phyloP scores from a whole-genome alignment of 2,888 invertebrate species.

The Malthinus seriepunctatus region DNA sequence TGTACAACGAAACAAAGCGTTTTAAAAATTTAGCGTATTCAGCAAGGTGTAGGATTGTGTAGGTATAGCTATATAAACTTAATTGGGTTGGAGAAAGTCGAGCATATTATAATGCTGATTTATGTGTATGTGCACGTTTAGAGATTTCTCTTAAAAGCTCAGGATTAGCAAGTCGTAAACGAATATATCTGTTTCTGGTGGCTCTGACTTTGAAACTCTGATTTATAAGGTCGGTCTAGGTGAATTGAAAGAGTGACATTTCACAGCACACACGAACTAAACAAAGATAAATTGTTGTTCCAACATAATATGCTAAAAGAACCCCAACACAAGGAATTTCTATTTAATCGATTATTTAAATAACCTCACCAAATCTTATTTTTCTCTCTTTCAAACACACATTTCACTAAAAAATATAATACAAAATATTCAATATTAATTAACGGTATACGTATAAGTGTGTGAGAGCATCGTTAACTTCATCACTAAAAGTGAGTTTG shows the following conservation, averaged over 20 bases:
- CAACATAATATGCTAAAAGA: constrained; percentile 22
- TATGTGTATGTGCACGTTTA: constrained; percentile 7
- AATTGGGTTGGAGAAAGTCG: constrained; percentile 2
- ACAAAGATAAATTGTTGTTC: constrained; percentile 33
- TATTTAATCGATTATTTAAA: background rate
- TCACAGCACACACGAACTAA: constrained; percentile 21
- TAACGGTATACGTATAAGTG: too few species aligned
- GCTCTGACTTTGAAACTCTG: background rate
- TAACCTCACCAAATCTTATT: too few species aligned
- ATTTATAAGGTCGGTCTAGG: constrained; percentile 27
- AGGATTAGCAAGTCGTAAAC: constrained; percentile 15
- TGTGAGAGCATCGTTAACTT: too few species aligned
- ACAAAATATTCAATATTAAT: too few species aligned
- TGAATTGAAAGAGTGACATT: constrained; percentile 30
- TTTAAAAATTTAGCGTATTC: constrained; percentile 4
- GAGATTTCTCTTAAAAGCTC: constrained; percentile 1
- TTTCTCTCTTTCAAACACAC: too few species aligned
- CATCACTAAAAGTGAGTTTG: too few species aligned
- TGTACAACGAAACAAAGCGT: background rate
- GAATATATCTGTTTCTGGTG: constrained; percentile 14
- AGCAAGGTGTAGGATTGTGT: background rate
- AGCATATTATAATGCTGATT: constrained; percentile 14
- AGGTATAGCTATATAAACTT: background rate
- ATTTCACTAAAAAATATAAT: too few species aligned
- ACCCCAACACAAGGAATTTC: constrained; percentile 25